phyloP scores from a whole-genome alignment of 2,797 vertebrate genomes.

The Phoeniculus purpureus region DNA sequence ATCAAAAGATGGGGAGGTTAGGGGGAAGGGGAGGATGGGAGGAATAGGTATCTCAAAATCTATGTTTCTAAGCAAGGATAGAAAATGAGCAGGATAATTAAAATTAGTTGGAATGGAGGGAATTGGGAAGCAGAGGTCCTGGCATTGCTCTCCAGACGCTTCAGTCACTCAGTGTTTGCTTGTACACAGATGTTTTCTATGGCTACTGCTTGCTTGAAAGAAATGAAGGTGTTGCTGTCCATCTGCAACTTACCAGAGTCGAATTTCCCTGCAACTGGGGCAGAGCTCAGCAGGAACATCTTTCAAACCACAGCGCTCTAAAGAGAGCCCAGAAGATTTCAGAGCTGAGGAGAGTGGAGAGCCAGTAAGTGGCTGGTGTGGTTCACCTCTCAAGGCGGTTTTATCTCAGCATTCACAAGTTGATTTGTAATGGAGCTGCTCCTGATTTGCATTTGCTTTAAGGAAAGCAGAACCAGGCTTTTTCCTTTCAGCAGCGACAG shows the following conservation, averaged over 20 bases:
- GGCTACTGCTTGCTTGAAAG: neutral
- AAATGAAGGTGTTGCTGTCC: neutral
- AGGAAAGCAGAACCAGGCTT: neutral
- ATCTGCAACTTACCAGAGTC: fast-evolving
- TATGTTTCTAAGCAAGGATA: neutral
- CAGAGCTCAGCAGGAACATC: neutral
- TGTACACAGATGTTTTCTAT: neutral
- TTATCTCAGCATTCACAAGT: neutral
- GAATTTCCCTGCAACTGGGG: neutral
- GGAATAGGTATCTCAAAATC: neutral
- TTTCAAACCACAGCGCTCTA: neutral
- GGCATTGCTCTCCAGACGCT: neutral
- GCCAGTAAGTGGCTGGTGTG: neutral
- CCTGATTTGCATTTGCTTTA: neutral
- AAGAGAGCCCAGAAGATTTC: neutral
- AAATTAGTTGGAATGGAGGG: neutral
- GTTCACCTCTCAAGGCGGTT: neutral
- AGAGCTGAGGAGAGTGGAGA: neutral
- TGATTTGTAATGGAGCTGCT: neutral
- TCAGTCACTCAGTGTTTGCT: neutral
- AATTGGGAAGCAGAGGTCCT: neutral
- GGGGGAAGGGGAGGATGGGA: too few relatives aligned
- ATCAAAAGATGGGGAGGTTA: fast-evolving
- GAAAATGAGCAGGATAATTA: neutral
- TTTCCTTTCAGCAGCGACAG: neutral